Evolutionary conservation across 2,888 invertebrate species (phyloP), one percentile per base, ranked within the genome.

Genomic region (Acleris holmiana): DNA sequence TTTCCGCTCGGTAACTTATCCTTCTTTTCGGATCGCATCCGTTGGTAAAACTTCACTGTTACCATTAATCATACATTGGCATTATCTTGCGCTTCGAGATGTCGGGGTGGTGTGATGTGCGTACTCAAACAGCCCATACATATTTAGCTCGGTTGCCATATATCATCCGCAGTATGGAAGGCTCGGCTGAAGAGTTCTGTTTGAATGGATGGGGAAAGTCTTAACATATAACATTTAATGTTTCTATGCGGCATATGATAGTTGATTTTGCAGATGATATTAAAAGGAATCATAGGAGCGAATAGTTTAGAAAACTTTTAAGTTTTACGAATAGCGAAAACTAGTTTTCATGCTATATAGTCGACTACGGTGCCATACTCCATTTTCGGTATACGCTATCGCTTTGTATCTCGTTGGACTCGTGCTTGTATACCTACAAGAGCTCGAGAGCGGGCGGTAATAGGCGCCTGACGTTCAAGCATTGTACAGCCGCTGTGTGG

Each of bases 31-130:
- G 71, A 72, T 69, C 71, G 73, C 72, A 76, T 76, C 73, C 73
- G 74, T 68, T 70, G 63, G 76, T 75, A 74, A 78, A 82, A 84
- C 75, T 83, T 82, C 72, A 75, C 71, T 69, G 72, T 76, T 73
- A 73, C 77, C 84, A 90, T 90, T 86, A 88, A 89, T 90, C 89
- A 88, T 82, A 78, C 71, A 83, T 79, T 74, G 74, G 79, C 77
- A 81, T 82, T 83, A 86, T 86, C 84, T 83, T 72, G 69, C 74
- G 68, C 72, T 74, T 69, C 74, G 71, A 76, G 78, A 76, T 69
- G 76, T 77, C 74, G 71, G 71, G 56, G 58, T 68, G 70, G 68
- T 73, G 76, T 76, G 75, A 75, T 76, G 67, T 74, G 73, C 74
- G 68, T 75, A 69, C 71, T 69, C 71, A 73, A 77, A 77, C 68